Conservation (phyloP, 2,888 invertebrate genomes). For the Acanthococcus lagerstroemiae region DNA sequence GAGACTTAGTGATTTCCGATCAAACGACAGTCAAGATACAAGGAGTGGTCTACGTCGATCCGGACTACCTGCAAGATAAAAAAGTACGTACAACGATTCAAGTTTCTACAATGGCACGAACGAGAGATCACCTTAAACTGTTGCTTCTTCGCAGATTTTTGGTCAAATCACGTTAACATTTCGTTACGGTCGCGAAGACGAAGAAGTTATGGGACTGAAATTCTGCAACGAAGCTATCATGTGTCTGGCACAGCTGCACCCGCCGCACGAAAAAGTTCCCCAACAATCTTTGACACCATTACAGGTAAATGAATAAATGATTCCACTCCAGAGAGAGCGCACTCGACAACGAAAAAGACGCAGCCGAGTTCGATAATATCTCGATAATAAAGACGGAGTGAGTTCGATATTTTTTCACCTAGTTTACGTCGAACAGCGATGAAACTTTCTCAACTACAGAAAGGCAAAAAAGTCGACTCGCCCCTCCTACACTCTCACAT, state of each 20-base stretch:
- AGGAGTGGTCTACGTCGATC: slow-evolving; percentile 85
- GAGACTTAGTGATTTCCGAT: slow-evolving; percentile 67
- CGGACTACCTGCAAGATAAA: slow-evolving; percentile 69
- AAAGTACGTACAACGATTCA: slow-evolving; percentile 49
- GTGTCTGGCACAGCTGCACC: slow-evolving; percentile 79
- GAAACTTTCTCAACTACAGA: too few species aligned
- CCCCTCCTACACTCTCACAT: too few species aligned
- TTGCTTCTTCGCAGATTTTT: slow-evolving; percentile 48
- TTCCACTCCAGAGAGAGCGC: too few species aligned
- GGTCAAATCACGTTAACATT: slow-evolving; percentile 85
- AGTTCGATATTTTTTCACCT: too few species aligned
- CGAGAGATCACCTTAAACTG: background rate
- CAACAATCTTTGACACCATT: slow-evolving; percentile 55
- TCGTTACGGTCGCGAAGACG: slow-evolving; percentile 93
- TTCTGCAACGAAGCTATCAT: slow-evolving; percentile 96
- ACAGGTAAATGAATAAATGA: too few species aligned
- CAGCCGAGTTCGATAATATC: too few species aligned
- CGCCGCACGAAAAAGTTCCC: slow-evolving; percentile 50
- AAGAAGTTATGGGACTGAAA: slow-evolving; percentile 95
- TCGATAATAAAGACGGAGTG: too few species aligned
- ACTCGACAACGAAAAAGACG: too few species aligned
- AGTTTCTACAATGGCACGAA: background rate
- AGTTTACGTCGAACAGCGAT: too few species aligned
- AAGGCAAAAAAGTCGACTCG: too few species aligned
- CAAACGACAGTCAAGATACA: slow-evolving; percentile 67